phyloP scores from a whole-genome alignment of 2,888 invertebrate species.

The Stenolophus ochropezus region DNA sequence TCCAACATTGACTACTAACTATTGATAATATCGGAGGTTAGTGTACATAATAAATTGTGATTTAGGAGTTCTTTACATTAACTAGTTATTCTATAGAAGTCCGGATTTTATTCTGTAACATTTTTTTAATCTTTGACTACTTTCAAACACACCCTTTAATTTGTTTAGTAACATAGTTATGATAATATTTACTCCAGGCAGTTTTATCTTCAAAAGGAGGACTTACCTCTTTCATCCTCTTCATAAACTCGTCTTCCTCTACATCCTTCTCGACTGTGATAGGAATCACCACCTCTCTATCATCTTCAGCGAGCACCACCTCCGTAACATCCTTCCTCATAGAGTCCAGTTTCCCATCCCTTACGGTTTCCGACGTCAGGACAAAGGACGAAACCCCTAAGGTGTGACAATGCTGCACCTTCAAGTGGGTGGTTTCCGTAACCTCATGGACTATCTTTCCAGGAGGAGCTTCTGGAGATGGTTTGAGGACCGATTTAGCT shows the following conservation, averaged over 20 bases:
- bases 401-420: constrained; percentile 74
- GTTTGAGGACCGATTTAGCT: constrained; percentile 69
- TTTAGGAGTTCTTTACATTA: no score
- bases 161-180: constrained; percentile 76
- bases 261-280: constrained; percentile 63
- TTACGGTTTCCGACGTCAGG: constrained; percentile 74
- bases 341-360: constrained; percentile 66
- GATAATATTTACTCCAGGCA: constrained; percentile 74
- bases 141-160: constrained; percentile 76
- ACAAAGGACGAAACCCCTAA: constrained; percentile 76
- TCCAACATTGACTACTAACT: no score
- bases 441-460: constrained; percentile 75
- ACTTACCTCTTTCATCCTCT: constrained; percentile 74
- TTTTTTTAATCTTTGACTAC: neutral
- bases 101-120: no score
- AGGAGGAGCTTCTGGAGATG: constrained; percentile 71
- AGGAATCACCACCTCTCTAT: constrained; percentile 52
- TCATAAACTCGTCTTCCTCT: constrained; percentile 70
- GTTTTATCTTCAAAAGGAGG: constrained; percentile 68
- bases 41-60: no score
- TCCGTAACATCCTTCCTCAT: constrained; percentile 64
- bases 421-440: constrained; percentile 75
- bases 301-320: constrained; percentile 38
- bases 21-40: no score
- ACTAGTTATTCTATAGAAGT: no score